Evolutionary conservation across 2,113 vertebrate genomes (phyloP).

Genomic region (Cyanoramphus novaezelandiae): DNA sequence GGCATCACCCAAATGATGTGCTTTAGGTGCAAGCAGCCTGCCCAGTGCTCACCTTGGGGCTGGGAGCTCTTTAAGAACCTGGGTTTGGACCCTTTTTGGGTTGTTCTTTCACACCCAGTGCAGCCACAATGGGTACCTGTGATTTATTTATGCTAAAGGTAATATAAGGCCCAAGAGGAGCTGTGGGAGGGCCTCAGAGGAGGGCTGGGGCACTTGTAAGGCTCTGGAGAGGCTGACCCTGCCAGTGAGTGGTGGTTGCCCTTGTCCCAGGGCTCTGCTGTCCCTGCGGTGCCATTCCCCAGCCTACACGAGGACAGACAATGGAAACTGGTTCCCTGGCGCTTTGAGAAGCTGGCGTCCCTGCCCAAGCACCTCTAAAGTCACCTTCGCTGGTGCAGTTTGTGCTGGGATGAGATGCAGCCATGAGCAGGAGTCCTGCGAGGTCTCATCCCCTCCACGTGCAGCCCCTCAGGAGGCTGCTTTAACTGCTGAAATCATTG

Average conservation of each 20-base stretch:
- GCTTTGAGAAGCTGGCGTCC: fast-evolving
- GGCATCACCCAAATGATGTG: fast-evolving
- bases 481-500: background rate
- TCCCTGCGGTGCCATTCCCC: fast-evolving
- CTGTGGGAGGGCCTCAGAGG: background rate
- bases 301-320: fast-evolving
- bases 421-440: fast-evolving
- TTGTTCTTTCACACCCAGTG: background rate
- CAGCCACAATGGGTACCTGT: background rate
- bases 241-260: fast-evolving
- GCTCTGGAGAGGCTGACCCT: background rate
- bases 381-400: background rate
- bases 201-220: fast-evolving
- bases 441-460: fast-evolving
- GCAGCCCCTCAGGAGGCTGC: background rate
- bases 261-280: background rate
- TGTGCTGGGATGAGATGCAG: background rate
- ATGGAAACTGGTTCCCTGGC: background rate
- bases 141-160: background rate
- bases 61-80: background rate
- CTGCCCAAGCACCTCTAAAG: background rate
- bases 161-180: background rate
- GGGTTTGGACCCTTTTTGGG: background rate
- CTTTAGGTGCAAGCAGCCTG: fast-evolving
- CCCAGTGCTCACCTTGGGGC: fast-evolving